These are phyloP conservation scores for Cacoxenus indagator DNA, from an alignment of 2,888 invertebrate species.

Conservation along the genomic window DNA sequence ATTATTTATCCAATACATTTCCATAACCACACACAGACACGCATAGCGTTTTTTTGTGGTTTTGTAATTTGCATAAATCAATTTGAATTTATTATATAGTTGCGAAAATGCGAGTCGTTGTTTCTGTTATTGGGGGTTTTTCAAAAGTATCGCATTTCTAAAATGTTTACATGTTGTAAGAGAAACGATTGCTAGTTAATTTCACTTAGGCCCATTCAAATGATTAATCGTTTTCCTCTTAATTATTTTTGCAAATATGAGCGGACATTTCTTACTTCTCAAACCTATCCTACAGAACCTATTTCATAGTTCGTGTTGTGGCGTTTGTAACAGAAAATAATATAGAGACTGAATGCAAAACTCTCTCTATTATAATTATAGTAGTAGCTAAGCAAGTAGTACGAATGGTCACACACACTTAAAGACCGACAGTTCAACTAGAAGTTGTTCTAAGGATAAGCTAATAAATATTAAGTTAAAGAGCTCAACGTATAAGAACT, in stretches of 20 bases:
- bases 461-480: too few relatives aligned
- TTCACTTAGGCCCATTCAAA: slow-evolving; percentile 2
- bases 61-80: slow-evolving; percentile 60
- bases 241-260: slow-evolving; percentile 19
- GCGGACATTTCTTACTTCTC: background rate
- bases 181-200: slow-evolving; percentile 40
- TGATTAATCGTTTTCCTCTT: slow-evolving; percentile 21
- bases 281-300: too few relatives aligned
- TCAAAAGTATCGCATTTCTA: slow-evolving; percentile 52
- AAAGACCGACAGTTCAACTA: too few relatives aligned
- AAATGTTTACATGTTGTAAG: slow-evolving; percentile 46
- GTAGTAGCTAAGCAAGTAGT: too few relatives aligned
- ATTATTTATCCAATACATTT: slow-evolving; percentile 17
- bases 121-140: background rate
- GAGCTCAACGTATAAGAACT: too few relatives aligned
- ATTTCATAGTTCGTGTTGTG: too few relatives aligned
- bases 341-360: too few relatives aligned
- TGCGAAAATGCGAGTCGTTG: background rate
- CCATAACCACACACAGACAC: slow-evolving; percentile 29
- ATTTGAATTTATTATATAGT: slow-evolving; percentile 36
- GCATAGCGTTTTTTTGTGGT: slow-evolving; percentile 45
- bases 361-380: too few relatives aligned
- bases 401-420: too few relatives aligned
- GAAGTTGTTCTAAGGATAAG: too few relatives aligned
- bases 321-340: too few relatives aligned